Percentiles rank a stretch among this genome's conserved stretches.
Evolutionary conservation across 2,888 invertebrate genomes (phyloP).

Genomic region (Tachina fera): DNA sequence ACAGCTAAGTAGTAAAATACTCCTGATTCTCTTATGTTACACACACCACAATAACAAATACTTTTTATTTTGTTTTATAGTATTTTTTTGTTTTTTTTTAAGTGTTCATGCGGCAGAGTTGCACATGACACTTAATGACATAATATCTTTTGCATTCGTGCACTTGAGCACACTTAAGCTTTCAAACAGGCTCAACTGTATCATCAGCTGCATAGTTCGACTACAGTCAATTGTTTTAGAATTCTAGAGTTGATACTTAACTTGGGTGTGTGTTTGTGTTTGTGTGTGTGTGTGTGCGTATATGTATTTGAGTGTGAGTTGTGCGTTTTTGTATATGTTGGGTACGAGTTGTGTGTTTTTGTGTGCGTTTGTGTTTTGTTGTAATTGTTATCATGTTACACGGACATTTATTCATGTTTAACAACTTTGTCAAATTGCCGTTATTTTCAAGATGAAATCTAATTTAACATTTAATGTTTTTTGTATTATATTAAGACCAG

Average conservation of each 20-base stretch:
- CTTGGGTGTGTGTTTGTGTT: neutral
- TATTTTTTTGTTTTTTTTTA: neutral
- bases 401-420: neutral
- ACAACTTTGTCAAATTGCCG: neutral
- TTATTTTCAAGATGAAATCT: neutral
- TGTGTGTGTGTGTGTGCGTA: neutral
- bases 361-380: neutral
- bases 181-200: neutral
- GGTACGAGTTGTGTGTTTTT: neutral
- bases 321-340: neutral
- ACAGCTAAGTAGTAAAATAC: too few species aligned
- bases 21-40: too few species aligned
- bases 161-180: slow-evolving; percentile 15
- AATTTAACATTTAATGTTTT: neutral
- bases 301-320: too few species aligned
- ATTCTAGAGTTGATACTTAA: too few species aligned
- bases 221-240: neutral
- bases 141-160: neutral
- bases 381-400: neutral
- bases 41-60: too few species aligned
- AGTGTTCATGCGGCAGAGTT: neutral
- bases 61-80: too few species aligned
- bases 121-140: slow-evolving; percentile 22
- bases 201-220: neutral
- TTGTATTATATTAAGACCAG: neutral